These are phyloP conservation scores for Vespertilio murinus DNA, from an alignment of 2,797 vertebrate genomes.

Conservation along the genomic window DNA sequence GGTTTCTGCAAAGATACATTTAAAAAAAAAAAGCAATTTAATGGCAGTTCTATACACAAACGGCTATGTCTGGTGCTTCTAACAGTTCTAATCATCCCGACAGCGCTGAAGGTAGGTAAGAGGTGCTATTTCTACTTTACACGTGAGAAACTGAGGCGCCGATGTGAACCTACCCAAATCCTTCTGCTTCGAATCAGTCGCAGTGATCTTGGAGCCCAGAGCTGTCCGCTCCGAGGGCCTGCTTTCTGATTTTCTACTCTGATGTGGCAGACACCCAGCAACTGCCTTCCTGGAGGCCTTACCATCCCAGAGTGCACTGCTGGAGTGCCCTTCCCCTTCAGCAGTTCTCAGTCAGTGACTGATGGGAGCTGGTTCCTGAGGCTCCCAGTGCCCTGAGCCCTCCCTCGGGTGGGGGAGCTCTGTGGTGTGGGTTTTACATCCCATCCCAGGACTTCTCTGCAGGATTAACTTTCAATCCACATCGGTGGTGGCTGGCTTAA, in stretches of 20 bases:
- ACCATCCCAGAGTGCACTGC: background rate
- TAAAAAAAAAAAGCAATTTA: background rate
- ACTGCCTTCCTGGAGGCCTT: background rate
- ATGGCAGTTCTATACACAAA: background rate
- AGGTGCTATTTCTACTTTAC: background rate
- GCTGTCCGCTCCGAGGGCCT: background rate
- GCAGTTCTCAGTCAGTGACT: background rate
- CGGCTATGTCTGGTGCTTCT: background rate
- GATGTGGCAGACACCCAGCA: background rate
- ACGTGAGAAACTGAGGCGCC: background rate
- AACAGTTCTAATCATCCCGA: background rate
- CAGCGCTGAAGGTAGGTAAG: background rate
- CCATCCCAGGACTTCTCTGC: background rate
- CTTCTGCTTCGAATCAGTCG: background rate
- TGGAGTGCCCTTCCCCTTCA: background rate
- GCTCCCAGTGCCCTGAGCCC: background rate
- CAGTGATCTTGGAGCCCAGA: background rate
- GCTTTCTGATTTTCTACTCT: background rate
- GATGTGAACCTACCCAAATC: background rate
- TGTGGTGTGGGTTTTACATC: background rate
- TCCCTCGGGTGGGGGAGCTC: background rate
- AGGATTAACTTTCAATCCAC: background rate
- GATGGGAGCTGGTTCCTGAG: background rate
- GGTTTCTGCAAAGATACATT: no score
- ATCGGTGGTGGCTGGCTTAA: background rate